phyloP scores from a whole-genome alignment of 2,113 vertebrate genomes.

The Eulacestoma nigropectus region DNA sequence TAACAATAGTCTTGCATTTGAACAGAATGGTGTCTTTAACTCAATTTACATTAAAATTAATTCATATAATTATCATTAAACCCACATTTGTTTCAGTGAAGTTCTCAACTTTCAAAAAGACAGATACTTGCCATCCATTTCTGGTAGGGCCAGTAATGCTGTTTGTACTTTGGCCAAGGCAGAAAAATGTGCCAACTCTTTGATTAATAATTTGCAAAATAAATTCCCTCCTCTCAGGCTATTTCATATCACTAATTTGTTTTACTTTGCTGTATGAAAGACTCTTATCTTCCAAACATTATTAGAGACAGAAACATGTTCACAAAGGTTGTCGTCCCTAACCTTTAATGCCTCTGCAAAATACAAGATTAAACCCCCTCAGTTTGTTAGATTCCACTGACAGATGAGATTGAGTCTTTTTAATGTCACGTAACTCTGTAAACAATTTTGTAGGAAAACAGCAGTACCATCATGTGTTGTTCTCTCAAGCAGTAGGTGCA shows the following conservation, averaged over 20 bases:
- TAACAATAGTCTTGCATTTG: neutral
- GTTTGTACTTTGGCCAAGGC: neutral
- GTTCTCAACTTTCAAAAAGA: neutral
- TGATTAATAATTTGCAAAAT: neutral
- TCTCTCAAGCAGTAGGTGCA: neutral
- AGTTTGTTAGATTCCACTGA: neutral
- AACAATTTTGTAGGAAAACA: slow-evolving; percentile 26
- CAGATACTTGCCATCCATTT: neutral
- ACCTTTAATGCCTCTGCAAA: neutral
- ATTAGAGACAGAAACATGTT: neutral
- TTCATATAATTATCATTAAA: neutral
- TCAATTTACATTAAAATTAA: neutral
- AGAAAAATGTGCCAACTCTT: neutral
- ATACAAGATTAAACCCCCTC: neutral
- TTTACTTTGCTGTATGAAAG: neutral
- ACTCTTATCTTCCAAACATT: neutral
- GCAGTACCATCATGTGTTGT: neutral
- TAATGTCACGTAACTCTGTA: neutral
- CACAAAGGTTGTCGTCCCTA: neutral
- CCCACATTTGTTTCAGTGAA: neutral
- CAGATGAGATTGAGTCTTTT: neutral
- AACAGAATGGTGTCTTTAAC: neutral
- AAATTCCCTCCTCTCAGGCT: neutral
- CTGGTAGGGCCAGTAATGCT: neutral
- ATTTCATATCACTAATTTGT: neutral